These are phyloP conservation scores for Corythornis vintsioides DNA, from an alignment of 2,113 vertebrate genomes.

Conservation along the genomic window DNA sequence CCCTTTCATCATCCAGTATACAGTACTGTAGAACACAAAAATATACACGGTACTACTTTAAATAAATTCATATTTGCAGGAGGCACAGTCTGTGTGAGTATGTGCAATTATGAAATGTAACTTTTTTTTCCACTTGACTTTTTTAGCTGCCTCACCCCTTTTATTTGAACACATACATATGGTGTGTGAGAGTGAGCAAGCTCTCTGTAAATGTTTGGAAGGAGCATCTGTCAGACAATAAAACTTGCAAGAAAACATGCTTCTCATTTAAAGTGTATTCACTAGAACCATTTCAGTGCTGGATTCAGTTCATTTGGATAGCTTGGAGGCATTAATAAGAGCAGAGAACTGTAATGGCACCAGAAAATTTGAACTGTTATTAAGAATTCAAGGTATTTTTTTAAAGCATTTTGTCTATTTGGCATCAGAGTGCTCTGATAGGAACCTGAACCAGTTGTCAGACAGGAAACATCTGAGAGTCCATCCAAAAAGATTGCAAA, in stretches of 20 bases:
- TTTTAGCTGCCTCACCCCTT: conserved; percentile 60
- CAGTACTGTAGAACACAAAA: conserved; percentile 28
- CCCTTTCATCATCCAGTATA: conserved; percentile 39
- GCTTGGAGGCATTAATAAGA: conserved; percentile 61
- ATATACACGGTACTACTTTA: conserved; percentile 33
- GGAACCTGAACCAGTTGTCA: conserved; percentile 26
- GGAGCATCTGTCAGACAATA: conserved; percentile 69
- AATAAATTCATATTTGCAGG: conserved; percentile 49
- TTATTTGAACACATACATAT: conserved; percentile 64
- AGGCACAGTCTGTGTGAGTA: conserved; percentile 47
- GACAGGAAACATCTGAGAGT: neutral
- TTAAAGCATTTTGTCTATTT: conserved; percentile 39
- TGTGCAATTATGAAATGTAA: conserved; percentile 53
- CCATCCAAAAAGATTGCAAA: conserved; percentile 29
- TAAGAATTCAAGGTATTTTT: conserved; percentile 23
- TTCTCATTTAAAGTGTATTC: conserved; percentile 62
- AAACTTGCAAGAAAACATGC: conserved; percentile 63
- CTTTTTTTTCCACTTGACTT: conserved; percentile 51
- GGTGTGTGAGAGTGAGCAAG: conserved; percentile 58
- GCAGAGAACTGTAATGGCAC: conserved; percentile 42
- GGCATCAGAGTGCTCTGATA: conserved; percentile 27
- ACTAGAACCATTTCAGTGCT: conserved; percentile 32
- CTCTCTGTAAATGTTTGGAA: conserved; percentile 67
- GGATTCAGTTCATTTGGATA: conserved; percentile 49
- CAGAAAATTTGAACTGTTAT: conserved; percentile 33